Conservation (phyloP, 2,888 invertebrate genomes). For the Drosophila ustulata region DNA sequence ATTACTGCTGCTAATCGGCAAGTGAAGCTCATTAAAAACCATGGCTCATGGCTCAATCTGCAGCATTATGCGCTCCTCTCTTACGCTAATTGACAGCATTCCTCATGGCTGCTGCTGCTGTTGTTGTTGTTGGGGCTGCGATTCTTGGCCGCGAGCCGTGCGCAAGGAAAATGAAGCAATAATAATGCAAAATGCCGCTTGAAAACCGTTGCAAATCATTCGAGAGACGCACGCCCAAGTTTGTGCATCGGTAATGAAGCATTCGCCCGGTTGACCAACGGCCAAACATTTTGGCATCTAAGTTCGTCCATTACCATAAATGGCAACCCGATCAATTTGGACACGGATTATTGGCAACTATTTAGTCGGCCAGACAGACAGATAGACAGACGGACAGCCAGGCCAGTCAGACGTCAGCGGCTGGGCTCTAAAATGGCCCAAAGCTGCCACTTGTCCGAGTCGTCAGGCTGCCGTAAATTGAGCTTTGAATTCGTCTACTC, state of each 20-base stretch:
- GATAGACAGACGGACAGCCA: constrained; percentile 12
- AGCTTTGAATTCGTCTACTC: constrained; percentile 59
- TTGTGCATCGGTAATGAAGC: constrained; percentile 74
- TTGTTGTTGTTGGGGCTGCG: not conserved
- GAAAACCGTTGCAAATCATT: constrained; percentile 67
- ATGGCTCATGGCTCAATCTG: constrained; percentile 33
- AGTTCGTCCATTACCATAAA: constrained; percentile 83
- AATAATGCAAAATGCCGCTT: constrained; percentile 69
- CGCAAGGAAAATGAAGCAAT: constrained; percentile 68
- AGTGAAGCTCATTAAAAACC: constrained; percentile 28
- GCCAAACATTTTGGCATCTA: constrained; percentile 73
- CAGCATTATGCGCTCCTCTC: constrained; percentile 38
- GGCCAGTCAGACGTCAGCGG: constrained; percentile 34
- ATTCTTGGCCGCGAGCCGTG: constrained; percentile 7
- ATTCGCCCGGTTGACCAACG: constrained; percentile 45
- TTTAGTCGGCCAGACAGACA: constrained; percentile 55
- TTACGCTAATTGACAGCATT: constrained; percentile 62
- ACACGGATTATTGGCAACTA: constrained; percentile 81
- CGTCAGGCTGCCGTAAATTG: constrained; percentile 67
- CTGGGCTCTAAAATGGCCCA: constrained; percentile 57
- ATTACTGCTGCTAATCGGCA: not conserved
- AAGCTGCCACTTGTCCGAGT: constrained; percentile 71
- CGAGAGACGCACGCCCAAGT: constrained; percentile 69
- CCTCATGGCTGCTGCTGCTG: constrained; percentile 34
- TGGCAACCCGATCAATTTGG: constrained; percentile 79